A percentile compares a stretch with the other conserved stretches of the same genome.
Conservation (phyloP, 30 jellyfish, hydroid and myxozoan genomes). For the Hydractinia echinata region DNA sequence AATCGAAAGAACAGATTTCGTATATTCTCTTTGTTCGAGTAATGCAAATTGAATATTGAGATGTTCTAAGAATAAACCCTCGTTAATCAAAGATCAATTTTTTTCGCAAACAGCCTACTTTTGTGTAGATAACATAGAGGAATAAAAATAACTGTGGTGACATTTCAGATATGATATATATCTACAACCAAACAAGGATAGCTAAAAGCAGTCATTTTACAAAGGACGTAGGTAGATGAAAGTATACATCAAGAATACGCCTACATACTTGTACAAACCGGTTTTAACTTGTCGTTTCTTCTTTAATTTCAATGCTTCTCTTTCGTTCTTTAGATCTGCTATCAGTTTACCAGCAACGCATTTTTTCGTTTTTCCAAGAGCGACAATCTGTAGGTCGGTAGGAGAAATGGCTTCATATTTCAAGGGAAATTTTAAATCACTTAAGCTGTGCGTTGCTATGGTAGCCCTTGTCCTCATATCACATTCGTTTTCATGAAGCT, state of each 20-base stretch:
- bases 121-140: background rate
- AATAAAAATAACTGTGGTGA: background rate
- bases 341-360: slow-evolving; percentile 41
- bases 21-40: no score
- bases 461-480: slow-evolving; percentile 75
- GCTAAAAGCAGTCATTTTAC: no score
- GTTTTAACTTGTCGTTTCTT: slow-evolving; percentile 63
- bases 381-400: slow-evolving; percentile 28
- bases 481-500: slow-evolving; percentile 68
- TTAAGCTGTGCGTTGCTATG: slow-evolving; percentile 69
- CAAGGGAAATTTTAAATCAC: slow-evolving; percentile 46
- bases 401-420: slow-evolving; percentile 47
- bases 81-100: no score
- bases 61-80: no score
- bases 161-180: no score
- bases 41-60: no score
- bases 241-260: no score
- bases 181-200: no score
- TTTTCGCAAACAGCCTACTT: no score
- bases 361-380: slow-evolving; percentile 47
- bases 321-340: slow-evolving; percentile 38
- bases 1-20: no score
- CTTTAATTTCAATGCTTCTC: slow-evolving; percentile 48
- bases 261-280: slow-evolving; percentile 67
- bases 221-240: no score